Conservation (phyloP, 1,140 invertebrate species). For the Ridgeia piscesae region DNA sequence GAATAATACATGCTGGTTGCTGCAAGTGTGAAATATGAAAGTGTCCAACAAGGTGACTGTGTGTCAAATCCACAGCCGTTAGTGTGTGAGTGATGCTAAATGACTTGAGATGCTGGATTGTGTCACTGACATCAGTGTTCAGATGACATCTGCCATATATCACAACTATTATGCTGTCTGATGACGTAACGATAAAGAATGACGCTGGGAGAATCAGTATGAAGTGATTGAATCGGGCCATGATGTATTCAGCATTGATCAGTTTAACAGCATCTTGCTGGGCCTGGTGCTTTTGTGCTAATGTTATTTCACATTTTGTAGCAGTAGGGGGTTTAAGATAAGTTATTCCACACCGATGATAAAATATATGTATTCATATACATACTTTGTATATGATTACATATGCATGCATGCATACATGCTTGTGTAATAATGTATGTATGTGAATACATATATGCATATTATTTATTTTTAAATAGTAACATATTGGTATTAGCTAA, state of each 20-base stretch:
- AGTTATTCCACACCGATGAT: background rate
- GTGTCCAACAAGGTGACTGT: background rate
- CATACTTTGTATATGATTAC: too few relatives aligned
- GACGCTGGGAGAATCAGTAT: background rate
- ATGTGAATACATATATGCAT: background rate
- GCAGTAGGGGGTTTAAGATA: background rate
- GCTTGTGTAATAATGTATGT: too few relatives aligned
- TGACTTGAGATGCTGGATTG: background rate
- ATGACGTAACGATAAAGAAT: background rate
- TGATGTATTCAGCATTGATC: background rate
- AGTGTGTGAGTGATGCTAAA: background rate
- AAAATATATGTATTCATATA: too few relatives aligned
- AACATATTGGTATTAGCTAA: conserved; percentile 12
- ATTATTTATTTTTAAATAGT: background rate
- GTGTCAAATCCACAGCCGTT: background rate
- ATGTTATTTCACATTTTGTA: conserved; percentile 8
- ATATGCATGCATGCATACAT: too few relatives aligned
- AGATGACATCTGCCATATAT: background rate
- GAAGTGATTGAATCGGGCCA: background rate
- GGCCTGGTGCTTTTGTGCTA: background rate
- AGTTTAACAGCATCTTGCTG: background rate
- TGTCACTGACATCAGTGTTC: background rate
- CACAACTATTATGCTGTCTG: background rate
- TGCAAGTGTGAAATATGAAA: background rate
- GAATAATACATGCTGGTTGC: background rate